These are phyloP conservation scores for Dendrolimus punctatus DNA, from an alignment of 1,140 invertebrate species.

Conservation along the genomic window DNA sequence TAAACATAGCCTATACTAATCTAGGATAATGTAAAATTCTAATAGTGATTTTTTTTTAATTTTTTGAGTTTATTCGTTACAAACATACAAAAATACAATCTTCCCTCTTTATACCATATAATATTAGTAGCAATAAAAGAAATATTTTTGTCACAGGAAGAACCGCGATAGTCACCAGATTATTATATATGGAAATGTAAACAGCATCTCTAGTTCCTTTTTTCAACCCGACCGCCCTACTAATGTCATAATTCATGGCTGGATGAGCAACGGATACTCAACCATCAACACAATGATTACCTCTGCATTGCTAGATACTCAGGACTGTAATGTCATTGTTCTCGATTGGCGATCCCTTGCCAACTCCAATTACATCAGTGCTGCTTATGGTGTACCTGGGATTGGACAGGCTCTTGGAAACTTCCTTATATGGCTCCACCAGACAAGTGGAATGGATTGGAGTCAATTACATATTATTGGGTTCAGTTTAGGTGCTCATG, in stretches of 20 bases:
- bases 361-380: conserved; percentile 65
- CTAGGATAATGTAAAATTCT: too few species aligned
- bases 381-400: conserved; percentile 61
- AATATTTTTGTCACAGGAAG: conserved; percentile 16
- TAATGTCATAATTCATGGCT: conserved; percentile 37
- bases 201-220: conserved; percentile 26
- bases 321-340: conserved; percentile 75
- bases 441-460: conserved; percentile 20
- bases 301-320: conserved; percentile 70
- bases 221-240: conserved; percentile 20
- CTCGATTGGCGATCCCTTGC: conserved; percentile 78
- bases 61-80: too few species aligned
- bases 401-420: conserved; percentile 59
- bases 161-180: conserved; percentile 23
- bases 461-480: conserved; percentile 32
- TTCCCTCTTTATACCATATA: too few species aligned
- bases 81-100: too few species aligned
- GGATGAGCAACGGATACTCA: conserved; percentile 26
- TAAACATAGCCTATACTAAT: too few species aligned
- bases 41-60: too few species aligned
- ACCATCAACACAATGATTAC: conserved; percentile 21
- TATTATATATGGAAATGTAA: conserved; percentile 19
- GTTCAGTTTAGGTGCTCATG: conserved; percentile 39
- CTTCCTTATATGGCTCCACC: conserved; percentile 68
- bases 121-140: too few species aligned